Percentiles rank a stretch among this genome's conserved stretches.
phyloP scores from a whole-genome alignment of 2,113 vertebrate genomes.

The Ranitomeya imitator region DNA sequence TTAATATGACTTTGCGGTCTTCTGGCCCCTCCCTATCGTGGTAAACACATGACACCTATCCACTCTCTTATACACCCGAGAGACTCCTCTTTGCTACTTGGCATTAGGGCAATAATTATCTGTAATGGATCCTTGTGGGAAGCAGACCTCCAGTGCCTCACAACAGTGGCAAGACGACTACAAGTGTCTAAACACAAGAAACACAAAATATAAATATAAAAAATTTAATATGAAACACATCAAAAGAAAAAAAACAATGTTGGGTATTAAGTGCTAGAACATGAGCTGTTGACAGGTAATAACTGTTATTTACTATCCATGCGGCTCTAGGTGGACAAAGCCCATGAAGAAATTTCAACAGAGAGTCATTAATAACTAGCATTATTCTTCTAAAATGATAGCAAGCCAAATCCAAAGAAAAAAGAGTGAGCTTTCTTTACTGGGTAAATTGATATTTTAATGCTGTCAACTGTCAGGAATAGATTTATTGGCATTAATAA shows the following conservation, averaged over 20 bases:
- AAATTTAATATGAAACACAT: background rate
- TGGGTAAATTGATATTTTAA: slow-evolving; percentile 70
- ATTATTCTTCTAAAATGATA: slow-evolving; percentile 68
- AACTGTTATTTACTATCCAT: slow-evolving; percentile 39
- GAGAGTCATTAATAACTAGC: slow-evolving; percentile 71
- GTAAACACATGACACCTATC: too few relatives aligned
- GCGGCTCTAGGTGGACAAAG: slow-evolving; percentile 24
- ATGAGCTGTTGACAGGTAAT: slow-evolving; percentile 34
- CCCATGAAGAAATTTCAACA: slow-evolving; percentile 58
- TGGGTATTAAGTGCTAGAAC: slow-evolving; percentile 31
- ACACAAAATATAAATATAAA: background rate
- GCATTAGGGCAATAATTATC: background rate
- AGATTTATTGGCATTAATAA: slow-evolving; percentile 73
- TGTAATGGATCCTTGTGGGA: background rate
- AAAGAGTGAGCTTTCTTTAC: slow-evolving; percentile 67
- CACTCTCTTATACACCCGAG: background rate
- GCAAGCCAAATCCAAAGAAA: slow-evolving; percentile 62
- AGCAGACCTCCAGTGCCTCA: background rate
- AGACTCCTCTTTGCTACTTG: background rate
- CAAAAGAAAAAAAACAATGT: background rate
- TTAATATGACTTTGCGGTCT: too few relatives aligned
- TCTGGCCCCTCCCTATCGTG: too few relatives aligned
- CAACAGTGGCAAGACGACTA: background rate
- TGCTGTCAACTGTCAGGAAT: slow-evolving; percentile 70
- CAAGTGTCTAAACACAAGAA: background rate